Conservation (phyloP, 1,140 invertebrate genomes). For the Drosophila sulfurigaster region DNA sequence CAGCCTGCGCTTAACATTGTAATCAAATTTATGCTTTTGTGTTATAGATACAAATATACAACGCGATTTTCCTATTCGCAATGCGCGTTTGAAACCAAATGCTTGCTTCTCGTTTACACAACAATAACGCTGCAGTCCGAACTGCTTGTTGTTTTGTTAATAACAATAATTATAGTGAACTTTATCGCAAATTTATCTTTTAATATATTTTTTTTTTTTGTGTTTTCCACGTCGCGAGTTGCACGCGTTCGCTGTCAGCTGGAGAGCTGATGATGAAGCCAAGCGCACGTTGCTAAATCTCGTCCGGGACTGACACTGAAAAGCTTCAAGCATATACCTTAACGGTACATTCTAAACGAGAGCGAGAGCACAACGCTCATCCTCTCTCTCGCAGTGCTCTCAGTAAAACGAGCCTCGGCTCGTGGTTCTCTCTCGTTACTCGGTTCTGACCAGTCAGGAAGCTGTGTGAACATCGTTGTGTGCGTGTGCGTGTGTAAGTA, state of each 20-base stretch:
- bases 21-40: conserved; percentile 59
- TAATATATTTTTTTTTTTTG: conserved; percentile 25
- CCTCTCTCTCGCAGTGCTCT: not conserved
- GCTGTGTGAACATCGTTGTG: conserved; percentile 24
- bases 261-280: conserved; percentile 40
- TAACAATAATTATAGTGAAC: conserved; percentile 14
- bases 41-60: conserved; percentile 55
- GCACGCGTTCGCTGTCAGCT: conserved; percentile 56
- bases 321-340: conserved; percentile 77
- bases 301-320: conserved; percentile 82
- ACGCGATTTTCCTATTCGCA: conserved; percentile 14
- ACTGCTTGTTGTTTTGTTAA: not conserved
- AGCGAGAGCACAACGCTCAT: conserved; percentile 6
- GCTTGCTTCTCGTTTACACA: not conserved
- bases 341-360: conserved; percentile 64
- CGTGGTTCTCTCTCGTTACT: conserved; percentile 2
- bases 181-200: conserved; percentile 1
- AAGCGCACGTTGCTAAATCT: conserved; percentile 82
- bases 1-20: conserved; percentile 71
- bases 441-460: conserved; percentile 45
- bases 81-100: not conserved
- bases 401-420: not conserved
- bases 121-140: not conserved
- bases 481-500: conserved; percentile 1
- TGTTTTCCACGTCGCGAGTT: conserved; percentile 41